A percentile compares a stretch with the other conserved stretches of the same genome.
Conservation (phyloP, 2,113 vertebrate genomes). For the Scomber japonicus region DNA sequence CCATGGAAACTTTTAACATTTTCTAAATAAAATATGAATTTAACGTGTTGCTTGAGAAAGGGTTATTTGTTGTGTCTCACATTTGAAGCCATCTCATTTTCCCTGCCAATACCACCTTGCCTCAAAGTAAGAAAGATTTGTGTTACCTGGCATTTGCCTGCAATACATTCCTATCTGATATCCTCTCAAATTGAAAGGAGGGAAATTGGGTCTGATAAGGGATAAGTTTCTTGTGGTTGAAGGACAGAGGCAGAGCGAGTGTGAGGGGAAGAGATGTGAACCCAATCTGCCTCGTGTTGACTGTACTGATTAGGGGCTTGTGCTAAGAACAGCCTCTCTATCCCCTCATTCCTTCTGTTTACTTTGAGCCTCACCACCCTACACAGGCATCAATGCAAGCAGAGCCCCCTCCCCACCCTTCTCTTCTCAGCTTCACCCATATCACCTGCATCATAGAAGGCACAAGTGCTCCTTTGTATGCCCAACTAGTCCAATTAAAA, state of each 20-base stretch:
- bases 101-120: slow-evolving; percentile 40
- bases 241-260: slow-evolving; percentile 54
- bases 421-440: slow-evolving; percentile 22
- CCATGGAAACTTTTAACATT: slow-evolving; percentile 35
- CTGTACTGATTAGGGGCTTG: slow-evolving; percentile 80
- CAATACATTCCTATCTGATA: slow-evolving; percentile 64
- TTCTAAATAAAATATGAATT: slow-evolving; percentile 64
- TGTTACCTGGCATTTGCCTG: slow-evolving; percentile 70
- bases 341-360: slow-evolving; percentile 81
- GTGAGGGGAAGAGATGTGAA: slow-evolving; percentile 67
- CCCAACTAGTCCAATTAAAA: slow-evolving; percentile 44
- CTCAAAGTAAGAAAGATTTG: slow-evolving; percentile 61
- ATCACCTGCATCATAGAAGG: slow-evolving; percentile 52
- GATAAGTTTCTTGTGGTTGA: slow-evolving; percentile 62
- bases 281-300: slow-evolving; percentile 82
- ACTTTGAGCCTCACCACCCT: slow-evolving; percentile 66
- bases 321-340: slow-evolving; percentile 74
- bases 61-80: slow-evolving; percentile 46
- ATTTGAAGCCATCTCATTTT: slow-evolving; percentile 56
- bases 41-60: slow-evolving; percentile 32
- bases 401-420: slow-evolving; percentile 25
- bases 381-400: slow-evolving; percentile 42
- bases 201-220: slow-evolving; percentile 72
- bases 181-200: slow-evolving; percentile 70
- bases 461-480: slow-evolving; percentile 28